These are phyloP conservation scores for Denticeps clupeoides DNA, from an alignment of 2,797 vertebrate species.

Conservation along the genomic window DNA sequence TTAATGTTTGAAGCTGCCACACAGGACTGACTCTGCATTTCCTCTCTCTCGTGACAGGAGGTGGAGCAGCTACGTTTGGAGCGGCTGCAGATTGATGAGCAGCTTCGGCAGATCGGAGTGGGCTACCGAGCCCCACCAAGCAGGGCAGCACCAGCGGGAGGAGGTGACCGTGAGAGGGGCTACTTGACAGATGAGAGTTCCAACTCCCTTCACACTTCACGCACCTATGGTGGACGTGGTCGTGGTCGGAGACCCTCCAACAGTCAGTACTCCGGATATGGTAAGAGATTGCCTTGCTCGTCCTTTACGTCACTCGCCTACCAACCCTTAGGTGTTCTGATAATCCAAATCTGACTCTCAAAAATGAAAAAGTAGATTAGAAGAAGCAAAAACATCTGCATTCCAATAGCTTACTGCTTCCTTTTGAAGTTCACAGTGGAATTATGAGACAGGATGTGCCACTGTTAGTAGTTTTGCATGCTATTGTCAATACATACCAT, in stretches of 20 bases:
- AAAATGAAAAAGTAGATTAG: no score
- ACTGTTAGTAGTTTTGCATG: no score
- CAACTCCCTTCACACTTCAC: slow-evolving; percentile 70
- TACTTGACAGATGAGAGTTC: slow-evolving; percentile 76
- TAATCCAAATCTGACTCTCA: no score
- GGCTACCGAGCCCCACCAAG: slow-evolving; percentile 66
- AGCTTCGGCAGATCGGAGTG: slow-evolving; percentile 80
- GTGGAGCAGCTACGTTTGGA: slow-evolving; percentile 82
- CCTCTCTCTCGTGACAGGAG: slow-evolving; percentile 50
- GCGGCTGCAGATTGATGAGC: slow-evolving; percentile 81
- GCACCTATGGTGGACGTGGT: slow-evolving; percentile 75
- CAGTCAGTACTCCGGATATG: slow-evolving; percentile 69
- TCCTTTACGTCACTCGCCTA: no score
- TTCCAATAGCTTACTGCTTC: no score
- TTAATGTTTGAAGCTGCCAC: no score
- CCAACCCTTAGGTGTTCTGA: no score
- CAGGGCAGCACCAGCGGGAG: slow-evolving; percentile 45
- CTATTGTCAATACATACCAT: no score
- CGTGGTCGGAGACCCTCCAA: slow-evolving; percentile 67
- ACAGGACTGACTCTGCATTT: neutral
- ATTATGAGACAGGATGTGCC: no score
- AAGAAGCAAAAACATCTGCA: no score
- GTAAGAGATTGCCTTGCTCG: no score
- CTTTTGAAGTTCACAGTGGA: no score
- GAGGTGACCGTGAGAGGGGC: slow-evolving; percentile 61